A percentile compares a stretch with the other conserved stretches of the same genome.
Evolutionary conservation across 2,888 invertebrate species (phyloP).

Genomic region (Hypena proboscidalis): DNA sequence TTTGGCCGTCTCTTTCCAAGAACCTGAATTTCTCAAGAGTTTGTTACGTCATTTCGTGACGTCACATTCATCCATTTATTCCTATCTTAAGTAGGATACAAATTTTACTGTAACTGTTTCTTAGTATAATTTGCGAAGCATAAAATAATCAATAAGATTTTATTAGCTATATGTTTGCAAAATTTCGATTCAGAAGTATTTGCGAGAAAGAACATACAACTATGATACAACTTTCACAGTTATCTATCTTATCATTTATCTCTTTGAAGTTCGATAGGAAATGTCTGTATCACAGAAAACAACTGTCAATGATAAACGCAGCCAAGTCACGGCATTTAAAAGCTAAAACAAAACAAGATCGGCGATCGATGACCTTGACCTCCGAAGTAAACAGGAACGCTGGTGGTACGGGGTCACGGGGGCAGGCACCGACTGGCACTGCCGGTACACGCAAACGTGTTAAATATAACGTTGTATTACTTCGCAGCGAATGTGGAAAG

Average conservation of each 20-base stretch:
- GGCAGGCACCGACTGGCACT: constrained; percentile 6
- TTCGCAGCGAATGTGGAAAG: not conserved
- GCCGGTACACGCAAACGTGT: constrained; percentile 27
- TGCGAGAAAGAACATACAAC: too few species aligned
- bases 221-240: too few species aligned
- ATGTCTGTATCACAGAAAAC: constrained; percentile 19
- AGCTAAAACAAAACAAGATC: constrained; percentile 22
- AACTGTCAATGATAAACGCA: constrained; percentile 9
- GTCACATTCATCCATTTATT: too few species aligned
- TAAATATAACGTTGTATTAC: constrained; percentile 10
- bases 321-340: constrained; percentile 24
- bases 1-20: too few species aligned
- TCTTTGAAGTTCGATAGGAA: constrained; percentile 10
- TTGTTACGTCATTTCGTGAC: too few species aligned
- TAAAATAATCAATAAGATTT: too few species aligned
- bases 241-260: not conserved
- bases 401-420: constrained; percentile 15
- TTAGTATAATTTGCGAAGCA: too few species aligned
- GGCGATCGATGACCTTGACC: constrained; percentile 12
- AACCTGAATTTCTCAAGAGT: too few species aligned
- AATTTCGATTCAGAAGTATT: too few species aligned
- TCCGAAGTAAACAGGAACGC: constrained; percentile 13
- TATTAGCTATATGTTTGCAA: too few species aligned
- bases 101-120: too few species aligned
- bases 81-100: too few species aligned